These are phyloP conservation scores for Drosophila punjabiensis DNA, from an alignment of 1,140 invertebrate genomes.

Conservation along the genomic window DNA sequence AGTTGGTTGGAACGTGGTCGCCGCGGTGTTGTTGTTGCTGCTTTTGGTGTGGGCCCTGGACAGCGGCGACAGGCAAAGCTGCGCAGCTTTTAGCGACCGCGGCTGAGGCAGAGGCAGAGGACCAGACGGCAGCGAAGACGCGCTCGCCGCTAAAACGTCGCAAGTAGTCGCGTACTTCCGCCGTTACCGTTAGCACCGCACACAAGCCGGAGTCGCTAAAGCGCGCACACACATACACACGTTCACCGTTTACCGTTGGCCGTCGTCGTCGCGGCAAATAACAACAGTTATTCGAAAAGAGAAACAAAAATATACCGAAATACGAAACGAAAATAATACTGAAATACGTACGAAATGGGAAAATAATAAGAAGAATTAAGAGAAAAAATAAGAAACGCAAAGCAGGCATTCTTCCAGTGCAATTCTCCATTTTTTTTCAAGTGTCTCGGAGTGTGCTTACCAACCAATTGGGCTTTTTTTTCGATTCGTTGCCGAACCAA, in stretches of 20 bases:
- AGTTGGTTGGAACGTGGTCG: conserved; percentile 26
- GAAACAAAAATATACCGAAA: conserved; percentile 15
- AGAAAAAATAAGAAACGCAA: conserved; percentile 10
- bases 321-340: conserved; percentile 14
- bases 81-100: conserved; percentile 26
- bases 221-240: conserved; percentile 16
- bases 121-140: conserved; percentile 74
- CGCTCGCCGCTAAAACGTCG: conserved; percentile 71
- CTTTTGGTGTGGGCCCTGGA: conserved; percentile 33
- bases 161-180: conserved; percentile 82
- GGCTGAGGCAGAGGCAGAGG: conserved; percentile 49
- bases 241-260: conserved; percentile 33
- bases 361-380: conserved; percentile 15
- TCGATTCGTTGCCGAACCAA: conserved; percentile 2
- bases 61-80: conserved; percentile 20
- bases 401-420: conserved; percentile 29
- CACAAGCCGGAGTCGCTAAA: conserved; percentile 46
- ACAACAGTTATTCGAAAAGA: conserved; percentile 5
- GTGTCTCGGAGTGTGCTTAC: conserved; percentile 46
- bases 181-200: conserved; percentile 81
- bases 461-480: conserved; percentile 36
- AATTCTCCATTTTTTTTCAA: conserved; percentile 42
- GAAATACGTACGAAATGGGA: conserved; percentile 18
- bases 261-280: conserved; percentile 49
- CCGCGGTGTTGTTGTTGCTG: conserved; percentile 19